Conservation (phyloP, 2,888 invertebrate species). For the Altica lythri region DNA sequence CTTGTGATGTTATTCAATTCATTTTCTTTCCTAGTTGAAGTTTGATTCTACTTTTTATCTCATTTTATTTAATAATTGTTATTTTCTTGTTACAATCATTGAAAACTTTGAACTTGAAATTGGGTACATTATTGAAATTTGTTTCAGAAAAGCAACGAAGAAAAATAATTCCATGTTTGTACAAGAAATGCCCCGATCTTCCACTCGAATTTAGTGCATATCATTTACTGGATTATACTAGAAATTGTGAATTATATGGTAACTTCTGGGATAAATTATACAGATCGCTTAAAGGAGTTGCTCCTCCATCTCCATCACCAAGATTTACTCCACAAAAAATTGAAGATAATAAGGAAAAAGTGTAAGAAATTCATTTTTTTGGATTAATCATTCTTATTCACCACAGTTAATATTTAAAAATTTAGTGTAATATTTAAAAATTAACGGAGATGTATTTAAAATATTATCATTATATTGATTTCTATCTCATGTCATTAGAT, state of each 20-base stretch:
- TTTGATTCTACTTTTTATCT: no score
- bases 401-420: no score
- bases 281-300: conserved; percentile 58
- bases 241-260: conserved; percentile 59
- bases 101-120: no score
- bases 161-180: conserved; percentile 39
- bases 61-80: no score
- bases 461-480: no score
- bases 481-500: no score
- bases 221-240: conserved; percentile 66
- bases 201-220: conserved; percentile 71
- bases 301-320: conserved; percentile 11
- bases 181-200: conserved; percentile 55
- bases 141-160: conserved; percentile 33
- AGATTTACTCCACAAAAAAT: not conserved
- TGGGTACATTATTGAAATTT: conserved; percentile 6
- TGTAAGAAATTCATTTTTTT: not conserved
- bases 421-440: no score
- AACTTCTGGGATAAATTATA: conserved; percentile 75
- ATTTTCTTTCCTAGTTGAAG: no score
- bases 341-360: not conserved
- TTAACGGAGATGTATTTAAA: no score
- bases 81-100: no score
- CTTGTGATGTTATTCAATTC: no score
- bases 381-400: not conserved